A percentile compares a stretch with the other conserved stretches of the same genome.
Conservation (phyloP, 1,140 invertebrate genomes). For the Lineus longissimus region DNA sequence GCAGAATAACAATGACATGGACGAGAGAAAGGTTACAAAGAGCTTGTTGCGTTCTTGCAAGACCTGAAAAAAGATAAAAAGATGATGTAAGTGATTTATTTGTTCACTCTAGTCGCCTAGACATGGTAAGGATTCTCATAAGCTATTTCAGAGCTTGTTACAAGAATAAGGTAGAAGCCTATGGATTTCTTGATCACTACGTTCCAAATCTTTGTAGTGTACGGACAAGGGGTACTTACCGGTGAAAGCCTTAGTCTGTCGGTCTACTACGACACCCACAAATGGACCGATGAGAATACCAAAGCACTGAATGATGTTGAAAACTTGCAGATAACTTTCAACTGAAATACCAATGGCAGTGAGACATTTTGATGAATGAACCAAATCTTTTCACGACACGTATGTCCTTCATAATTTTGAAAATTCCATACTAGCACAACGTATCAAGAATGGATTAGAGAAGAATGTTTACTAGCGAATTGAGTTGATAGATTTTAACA, state of each 20-base stretch:
- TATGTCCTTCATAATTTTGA: neutral
- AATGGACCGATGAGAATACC: neutral
- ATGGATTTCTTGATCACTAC: neutral
- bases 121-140: neutral
- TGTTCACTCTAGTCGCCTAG: neutral
- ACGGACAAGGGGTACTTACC: neutral
- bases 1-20: neutral
- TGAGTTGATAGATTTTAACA: neutral
- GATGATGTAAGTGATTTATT: neutral
- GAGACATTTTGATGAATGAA: neutral
- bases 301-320: neutral
- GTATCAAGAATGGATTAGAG: neutral
- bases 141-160: neutral
- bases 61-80: neutral
- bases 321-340: neutral
- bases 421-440: neutral
- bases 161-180: neutral
- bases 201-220: neutral
- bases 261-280: neutral
- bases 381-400: neutral
- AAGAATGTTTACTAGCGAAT: neutral
- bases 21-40: constrained; percentile 3
- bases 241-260: neutral
- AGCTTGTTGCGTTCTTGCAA: neutral
- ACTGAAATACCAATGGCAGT: neutral